Evolutionary conservation across 2,888 invertebrate species (phyloP), one percentile per base, ranked within the genome.

Genomic region (Leptarthrus brevirostris): DNA sequence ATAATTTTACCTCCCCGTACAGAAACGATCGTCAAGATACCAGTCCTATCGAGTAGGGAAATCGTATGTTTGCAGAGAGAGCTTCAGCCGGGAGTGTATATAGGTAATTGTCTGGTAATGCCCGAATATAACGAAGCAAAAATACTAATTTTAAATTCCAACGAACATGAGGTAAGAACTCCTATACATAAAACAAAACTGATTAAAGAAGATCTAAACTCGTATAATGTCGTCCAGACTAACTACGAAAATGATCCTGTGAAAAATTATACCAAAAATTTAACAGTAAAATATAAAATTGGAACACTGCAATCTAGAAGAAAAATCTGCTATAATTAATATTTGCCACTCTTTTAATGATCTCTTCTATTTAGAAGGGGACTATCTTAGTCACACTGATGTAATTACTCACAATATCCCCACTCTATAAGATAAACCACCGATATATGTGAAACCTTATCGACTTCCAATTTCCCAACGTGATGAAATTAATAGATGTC

Each of bases 381-480:
- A 56, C 14, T 12, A 30, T 2, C 56, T 56, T 22, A 56, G 5
- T 8, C 20, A 10, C 16, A 56, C 56, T 16, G 56, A 56, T 26
- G 56, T 56, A 2, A 16, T 49, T 10, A 16, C 26, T 8, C 56
- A 56, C 14, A 10, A 26, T 8, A 26, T 26, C 1, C n/a, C 26
- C 3, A 56, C 34, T 14, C 22, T 56, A 2, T 10, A 26, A 26
- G 56, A 56, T 56, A 56, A 56, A 16, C 56, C 56, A 1, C 56
- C 56, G 6, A 30, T 56, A 30, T 26, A 56, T 56, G 22, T 22
- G 2, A 56, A 56, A 26, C 56, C 56, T 14, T 56, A 56, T 8
- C 12, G 56, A 12, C 26, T 56, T 2, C 56, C 56, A 10, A 30
- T 22, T 6, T 30, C 56, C n/a, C 26, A 56, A 10, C 18, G 16